These are phyloP conservation scores for Agrilus biguttatus DNA, from an alignment of 2,888 invertebrate species.

Conservation along the genomic window DNA sequence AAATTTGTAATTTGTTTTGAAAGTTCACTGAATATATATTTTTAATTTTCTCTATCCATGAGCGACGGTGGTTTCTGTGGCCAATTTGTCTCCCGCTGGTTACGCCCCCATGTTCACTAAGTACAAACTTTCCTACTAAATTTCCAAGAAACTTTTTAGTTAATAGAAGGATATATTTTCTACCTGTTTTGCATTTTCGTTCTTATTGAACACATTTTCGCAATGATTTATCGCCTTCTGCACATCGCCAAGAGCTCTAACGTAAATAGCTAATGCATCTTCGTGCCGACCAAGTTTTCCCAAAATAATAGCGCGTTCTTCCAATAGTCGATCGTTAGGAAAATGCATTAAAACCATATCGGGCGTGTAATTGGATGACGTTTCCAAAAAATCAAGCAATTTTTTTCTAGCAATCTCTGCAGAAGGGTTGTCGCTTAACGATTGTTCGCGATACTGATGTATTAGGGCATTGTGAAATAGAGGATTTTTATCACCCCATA, in stretches of 20 bases:
- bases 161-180: not conserved
- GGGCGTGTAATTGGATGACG: conserved; percentile 68
- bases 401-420: conserved; percentile 42
- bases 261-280: conserved; percentile 83
- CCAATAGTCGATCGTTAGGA: conserved; percentile 70
- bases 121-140: no score
- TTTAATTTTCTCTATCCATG: no score
- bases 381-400: conserved; percentile 65
- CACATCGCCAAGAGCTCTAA: conserved; percentile 74
- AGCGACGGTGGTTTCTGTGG: no score
- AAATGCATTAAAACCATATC: conserved; percentile 78
- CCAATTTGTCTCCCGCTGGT: no score
- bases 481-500: conserved; percentile 75
- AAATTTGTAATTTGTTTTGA: no score
- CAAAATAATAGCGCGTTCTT: conserved; percentile 88
- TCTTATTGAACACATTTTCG: conserved; percentile 40
- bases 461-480: conserved; percentile 84
- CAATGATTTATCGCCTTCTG: conserved; percentile 77
- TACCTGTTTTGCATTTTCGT: not conserved
- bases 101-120: no score
- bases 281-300: conserved; percentile 85
- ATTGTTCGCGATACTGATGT: conserved; percentile 74
- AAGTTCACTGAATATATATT: no score
- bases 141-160: no score
- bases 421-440: conserved; percentile 18